Conservation (phyloP, 2,888 invertebrate species). For the Penaeus monodon region DNA sequence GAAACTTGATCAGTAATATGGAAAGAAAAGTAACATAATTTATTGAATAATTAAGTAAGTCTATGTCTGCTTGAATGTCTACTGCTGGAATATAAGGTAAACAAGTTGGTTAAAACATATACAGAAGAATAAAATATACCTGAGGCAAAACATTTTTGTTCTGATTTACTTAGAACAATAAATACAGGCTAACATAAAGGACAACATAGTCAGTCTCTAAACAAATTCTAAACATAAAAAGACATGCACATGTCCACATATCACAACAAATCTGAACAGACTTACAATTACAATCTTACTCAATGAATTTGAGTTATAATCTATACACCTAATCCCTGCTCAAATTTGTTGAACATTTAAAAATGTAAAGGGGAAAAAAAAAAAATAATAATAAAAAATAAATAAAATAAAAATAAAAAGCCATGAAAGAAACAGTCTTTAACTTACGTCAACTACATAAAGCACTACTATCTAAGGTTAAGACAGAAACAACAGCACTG, state of each 20-base stretch:
- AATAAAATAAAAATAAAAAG: neutral
- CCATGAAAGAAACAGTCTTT: conserved; percentile 12
- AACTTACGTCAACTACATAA: conserved; percentile 37
- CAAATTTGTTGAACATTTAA: too few relatives aligned
- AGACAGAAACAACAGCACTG: conserved; percentile 60
- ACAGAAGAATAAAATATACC: too few relatives aligned
- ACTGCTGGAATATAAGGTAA: too few relatives aligned
- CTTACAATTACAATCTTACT: neutral
- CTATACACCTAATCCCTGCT: too few relatives aligned
- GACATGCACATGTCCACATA: conserved; percentile 2
- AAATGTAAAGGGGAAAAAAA: too few relatives aligned
- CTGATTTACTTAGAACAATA: neutral
- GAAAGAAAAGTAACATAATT: too few relatives aligned
- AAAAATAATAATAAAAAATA: neutral
- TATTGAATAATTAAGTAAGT: too few relatives aligned
- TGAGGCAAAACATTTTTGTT: too few relatives aligned
- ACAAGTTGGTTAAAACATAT: too few relatives aligned
- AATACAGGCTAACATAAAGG: neutral
- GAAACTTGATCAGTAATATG: too few relatives aligned
- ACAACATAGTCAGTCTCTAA: neutral
- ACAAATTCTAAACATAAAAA: neutral
- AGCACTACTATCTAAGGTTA: conserved; percentile 41
- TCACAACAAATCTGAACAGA: neutral
- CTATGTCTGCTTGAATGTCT: too few relatives aligned
- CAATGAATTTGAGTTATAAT: neutral